These are phyloP conservation scores for Notodonta dromedarius DNA, from an alignment of 2,888 invertebrate genomes.

Conservation along the genomic window DNA sequence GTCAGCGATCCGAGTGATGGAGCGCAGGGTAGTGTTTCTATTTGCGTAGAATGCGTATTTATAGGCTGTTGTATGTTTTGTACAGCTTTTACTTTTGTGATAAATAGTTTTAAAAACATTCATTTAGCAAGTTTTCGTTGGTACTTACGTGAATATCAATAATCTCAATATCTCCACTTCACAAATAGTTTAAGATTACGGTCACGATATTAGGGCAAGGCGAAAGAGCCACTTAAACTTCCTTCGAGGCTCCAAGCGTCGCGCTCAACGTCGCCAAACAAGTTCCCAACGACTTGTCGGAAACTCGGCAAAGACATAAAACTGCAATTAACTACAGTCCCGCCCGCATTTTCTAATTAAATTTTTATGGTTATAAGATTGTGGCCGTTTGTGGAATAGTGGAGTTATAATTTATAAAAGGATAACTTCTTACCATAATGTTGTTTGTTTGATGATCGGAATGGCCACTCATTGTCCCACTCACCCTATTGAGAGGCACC, in stretches of 20 bases:
- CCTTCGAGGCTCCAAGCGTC: slow-evolving; percentile 16
- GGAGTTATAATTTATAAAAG: background rate
- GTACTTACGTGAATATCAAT: background rate
- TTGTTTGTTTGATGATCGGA: background rate
- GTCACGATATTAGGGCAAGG: slow-evolving; percentile 12
- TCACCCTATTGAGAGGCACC: no score
- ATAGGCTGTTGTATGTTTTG: no score
- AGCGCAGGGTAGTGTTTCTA: no score
- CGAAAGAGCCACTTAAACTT: slow-evolving; percentile 43
- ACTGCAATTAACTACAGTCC: slow-evolving; percentile 47
- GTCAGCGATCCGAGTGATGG: no score
- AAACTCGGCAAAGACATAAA: slow-evolving; percentile 41
- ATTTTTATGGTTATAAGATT: slow-evolving; percentile 31
- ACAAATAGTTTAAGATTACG: slow-evolving; percentile 1
- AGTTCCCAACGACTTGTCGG: slow-evolving; percentile 44
- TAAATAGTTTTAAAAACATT: no score
- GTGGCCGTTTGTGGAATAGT: slow-evolving; percentile 2
- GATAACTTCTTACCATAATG: background rate
- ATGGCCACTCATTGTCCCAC: no score
- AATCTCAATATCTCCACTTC: background rate
- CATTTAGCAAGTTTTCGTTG: no score
- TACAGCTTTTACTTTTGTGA: no score
- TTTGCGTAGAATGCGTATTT: no score
- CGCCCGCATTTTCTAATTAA: slow-evolving; percentile 34
- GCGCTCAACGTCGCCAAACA: slow-evolving; percentile 32